phyloP scores from a whole-genome alignment of 2,797 vertebrate genomes.

The Pseudochromis fuscus region DNA sequence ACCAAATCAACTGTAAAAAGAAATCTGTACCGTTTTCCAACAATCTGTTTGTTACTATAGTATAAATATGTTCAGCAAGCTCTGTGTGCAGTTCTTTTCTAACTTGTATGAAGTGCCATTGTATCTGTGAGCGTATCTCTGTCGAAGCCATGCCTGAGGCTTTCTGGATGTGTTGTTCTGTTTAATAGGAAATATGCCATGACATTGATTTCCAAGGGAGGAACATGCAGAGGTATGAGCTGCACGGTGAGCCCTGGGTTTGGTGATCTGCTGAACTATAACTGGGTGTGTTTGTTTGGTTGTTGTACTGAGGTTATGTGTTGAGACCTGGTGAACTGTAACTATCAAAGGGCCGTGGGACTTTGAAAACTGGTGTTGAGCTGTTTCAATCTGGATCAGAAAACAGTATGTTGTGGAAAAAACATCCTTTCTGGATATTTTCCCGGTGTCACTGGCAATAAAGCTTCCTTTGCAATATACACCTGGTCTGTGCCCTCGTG shows the following conservation, averaged over 20 bases:
- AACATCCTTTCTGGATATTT: conserved; percentile 72
- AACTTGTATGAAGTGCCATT: conserved; percentile 78
- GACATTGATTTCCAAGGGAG: conserved; percentile 65
- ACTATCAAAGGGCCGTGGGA: conserved; percentile 53
- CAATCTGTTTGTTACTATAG: conserved; percentile 56
- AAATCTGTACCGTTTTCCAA: conserved; percentile 55
- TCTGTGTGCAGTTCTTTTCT: conserved; percentile 73
- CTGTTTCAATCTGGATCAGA: conserved; percentile 76
- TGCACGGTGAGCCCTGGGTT: conserved; percentile 55
- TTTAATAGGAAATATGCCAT: conserved; percentile 82
- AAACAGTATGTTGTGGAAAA: conserved; percentile 66
- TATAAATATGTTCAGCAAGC: conserved; percentile 68
- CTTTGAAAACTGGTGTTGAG: conserved; percentile 66
- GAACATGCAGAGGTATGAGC: conserved; percentile 52
- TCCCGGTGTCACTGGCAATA: conserved; percentile 86
- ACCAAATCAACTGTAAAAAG: conserved; percentile 71
- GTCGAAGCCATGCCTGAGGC: conserved; percentile 85
- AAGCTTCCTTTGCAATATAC: conserved; percentile 86
- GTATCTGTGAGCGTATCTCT: conserved; percentile 79
- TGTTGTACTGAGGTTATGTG: conserved; percentile 52
- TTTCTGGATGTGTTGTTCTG: conserved; percentile 79
- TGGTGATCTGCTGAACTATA: conserved; percentile 32
- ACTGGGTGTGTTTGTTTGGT: conserved; percentile 43
- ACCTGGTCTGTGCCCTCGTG: conserved; percentile 57
- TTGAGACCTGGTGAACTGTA: conserved; percentile 56